Evolutionary conservation across 2,113 vertebrate species (phyloP), one percentile per base, ranked within the genome.

Genomic region (Calidris pygmaea): DNA sequence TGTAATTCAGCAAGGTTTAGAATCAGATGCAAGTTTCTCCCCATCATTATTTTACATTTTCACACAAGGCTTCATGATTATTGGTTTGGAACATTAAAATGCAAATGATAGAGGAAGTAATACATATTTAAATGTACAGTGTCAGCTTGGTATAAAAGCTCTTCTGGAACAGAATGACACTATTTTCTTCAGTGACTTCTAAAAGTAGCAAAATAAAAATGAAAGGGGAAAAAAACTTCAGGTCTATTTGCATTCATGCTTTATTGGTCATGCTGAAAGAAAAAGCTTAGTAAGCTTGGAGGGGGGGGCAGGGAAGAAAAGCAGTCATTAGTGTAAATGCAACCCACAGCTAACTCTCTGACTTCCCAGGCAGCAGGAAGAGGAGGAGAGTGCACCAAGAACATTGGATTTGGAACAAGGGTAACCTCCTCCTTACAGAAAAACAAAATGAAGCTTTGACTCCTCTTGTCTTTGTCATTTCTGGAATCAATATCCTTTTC

Each of bases 11-110:
- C 3, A 45, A 96, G 89, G 85, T 95, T 98, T 96, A 96, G 94
- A 98, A 98, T 97, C 89, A 96, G 87, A 95, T 97, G 86, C 90
- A 94, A 89, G 95, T 93, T 97, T 96, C 92, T 95, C 91, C 86
- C 75, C 90, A 91, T 89, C 95, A 95, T 94, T 96, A 96, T 97
- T 97, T 97, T 77, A 92, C 96, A 87, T 98, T 97, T 97, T 96
- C 96, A 94, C 96, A 98, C 96, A 97, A 97, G 96, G 48, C 93
- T 96, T 95, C 59, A 8, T 98, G 97, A 98, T 98, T 98, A 97
- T 97, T 96, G 94, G 96, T 98, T 98, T 92, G 72, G 91, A 97
- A 96, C 97, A 98, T 98, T 98, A 97, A 98, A 97, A 98, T 98
- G 98, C 98, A 98, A 98, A 98, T 98, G 95, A 98, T 76, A 93